phyloP scores from a whole-genome alignment of 1,140 invertebrate genomes.

The Epicauta chinensis region DNA sequence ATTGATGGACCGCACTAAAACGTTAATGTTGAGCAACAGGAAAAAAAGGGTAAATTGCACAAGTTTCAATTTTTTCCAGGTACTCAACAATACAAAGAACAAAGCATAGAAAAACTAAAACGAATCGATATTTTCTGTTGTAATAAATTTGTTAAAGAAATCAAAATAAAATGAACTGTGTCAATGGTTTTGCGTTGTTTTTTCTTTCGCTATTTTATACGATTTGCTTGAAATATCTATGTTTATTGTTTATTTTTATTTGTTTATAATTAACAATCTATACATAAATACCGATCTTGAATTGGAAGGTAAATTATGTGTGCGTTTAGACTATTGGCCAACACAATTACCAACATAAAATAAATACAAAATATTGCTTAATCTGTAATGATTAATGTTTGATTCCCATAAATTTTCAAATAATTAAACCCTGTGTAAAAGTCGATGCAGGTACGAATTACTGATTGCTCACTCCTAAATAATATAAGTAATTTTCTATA shows the following conservation, averaged over 20 bases:
- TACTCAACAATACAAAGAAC: too few species aligned
- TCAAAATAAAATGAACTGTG: constrained; percentile 1
- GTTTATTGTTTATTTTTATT: constrained; percentile 1
- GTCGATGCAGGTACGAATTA: too few species aligned
- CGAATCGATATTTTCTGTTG: too few species aligned
- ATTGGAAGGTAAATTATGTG: neutral
- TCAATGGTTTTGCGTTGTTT: neutral
- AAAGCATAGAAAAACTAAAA: too few species aligned
- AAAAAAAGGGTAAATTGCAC: neutral
- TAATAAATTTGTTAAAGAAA: too few species aligned
- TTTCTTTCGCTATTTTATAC: too few species aligned
- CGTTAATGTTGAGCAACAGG: constrained; percentile 3
- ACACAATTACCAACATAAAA: constrained; percentile 9
- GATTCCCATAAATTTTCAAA: constrained; percentile 7
- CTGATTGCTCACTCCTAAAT: too few species aligned
- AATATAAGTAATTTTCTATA: neutral
- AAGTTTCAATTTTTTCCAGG: too few species aligned
- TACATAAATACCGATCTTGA: neutral
- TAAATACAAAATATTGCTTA: constrained; percentile 5
- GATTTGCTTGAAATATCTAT: too few species aligned
- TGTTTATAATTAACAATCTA: neutral
- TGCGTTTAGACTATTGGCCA: constrained; percentile 3
- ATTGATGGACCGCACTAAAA: constrained; percentile 3
- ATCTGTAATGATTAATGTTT: constrained; percentile 9
- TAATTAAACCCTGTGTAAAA: neutral